These are phyloP conservation scores for Brachionus angularis DNA, from an alignment of 1,140 invertebrate species.

Conservation along the genomic window DNA sequence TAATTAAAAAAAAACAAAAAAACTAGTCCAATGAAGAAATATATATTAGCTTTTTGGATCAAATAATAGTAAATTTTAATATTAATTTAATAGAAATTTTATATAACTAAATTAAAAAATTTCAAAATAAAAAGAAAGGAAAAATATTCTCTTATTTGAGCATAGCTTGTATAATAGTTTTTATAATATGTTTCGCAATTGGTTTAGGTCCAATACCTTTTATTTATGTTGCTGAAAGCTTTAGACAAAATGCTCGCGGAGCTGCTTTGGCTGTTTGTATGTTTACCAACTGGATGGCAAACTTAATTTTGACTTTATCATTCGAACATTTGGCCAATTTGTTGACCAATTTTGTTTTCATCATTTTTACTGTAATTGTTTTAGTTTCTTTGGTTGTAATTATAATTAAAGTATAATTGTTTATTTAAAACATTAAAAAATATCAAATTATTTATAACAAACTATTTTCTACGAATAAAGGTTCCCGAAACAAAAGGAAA, in stretches of 20 bases:
- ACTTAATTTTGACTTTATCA: neutral
- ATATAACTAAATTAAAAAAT: too few relatives aligned
- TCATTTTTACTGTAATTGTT: conserved; percentile 11
- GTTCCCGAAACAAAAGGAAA: conserved; percentile 60
- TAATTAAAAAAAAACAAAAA: neutral
- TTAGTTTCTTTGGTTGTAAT: neutral
- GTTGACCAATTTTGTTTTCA: neutral
- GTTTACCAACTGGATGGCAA: conserved; percentile 11
- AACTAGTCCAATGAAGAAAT: neutral
- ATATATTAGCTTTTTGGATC: neutral
- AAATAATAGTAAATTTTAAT: too few relatives aligned
- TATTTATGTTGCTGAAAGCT: conserved; percentile 26
- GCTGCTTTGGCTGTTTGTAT: conserved; percentile 17
- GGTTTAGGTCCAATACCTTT: conserved; percentile 42
- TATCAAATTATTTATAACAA: neutral
- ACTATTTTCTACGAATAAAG: neutral
- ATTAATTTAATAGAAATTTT: too few relatives aligned
- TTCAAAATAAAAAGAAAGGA: too few relatives aligned
- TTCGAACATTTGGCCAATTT: neutral
- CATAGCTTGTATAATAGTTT: conserved; percentile 32
- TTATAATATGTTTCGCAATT: conserved; percentile 34
- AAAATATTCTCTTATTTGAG: conserved; percentile 6
- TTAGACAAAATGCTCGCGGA: conserved; percentile 1
- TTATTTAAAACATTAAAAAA: neutral
- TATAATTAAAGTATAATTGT: neutral